phyloP scores from a whole-genome alignment of 1,140 invertebrate genomes.

The Dendrolimus punctatus region DNA sequence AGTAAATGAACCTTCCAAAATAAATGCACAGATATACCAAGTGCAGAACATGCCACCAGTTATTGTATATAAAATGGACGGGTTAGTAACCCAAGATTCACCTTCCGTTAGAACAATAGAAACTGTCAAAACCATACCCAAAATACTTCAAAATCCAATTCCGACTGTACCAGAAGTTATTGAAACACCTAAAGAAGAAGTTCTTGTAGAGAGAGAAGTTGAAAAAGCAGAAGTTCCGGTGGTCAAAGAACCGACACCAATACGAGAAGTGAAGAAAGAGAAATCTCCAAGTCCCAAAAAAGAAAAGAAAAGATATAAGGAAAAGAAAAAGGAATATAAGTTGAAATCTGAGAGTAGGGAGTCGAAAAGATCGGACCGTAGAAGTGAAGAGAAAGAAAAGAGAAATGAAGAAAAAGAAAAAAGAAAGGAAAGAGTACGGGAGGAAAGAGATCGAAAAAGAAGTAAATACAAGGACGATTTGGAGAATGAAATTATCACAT shows the following conservation, averaged over 20 bases:
- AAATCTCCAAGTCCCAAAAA: constrained; percentile 15
- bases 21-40: constrained; percentile 17
- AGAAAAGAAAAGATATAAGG: constrained; percentile 38
- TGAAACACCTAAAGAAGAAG: constrained; percentile 11
- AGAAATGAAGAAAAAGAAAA: constrained; percentile 22
- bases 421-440: constrained; percentile 20
- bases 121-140: constrained; percentile 15
- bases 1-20: constrained; percentile 21
- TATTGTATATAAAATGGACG: constrained; percentile 54
- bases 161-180: constrained; percentile 21
- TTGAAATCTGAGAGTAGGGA: constrained; percentile 43
- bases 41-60: constrained; percentile 34
- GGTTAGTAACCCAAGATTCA: constrained; percentile 22
- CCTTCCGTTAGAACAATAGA: constrained; percentile 32
- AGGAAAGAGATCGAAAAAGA: too few relatives aligned
- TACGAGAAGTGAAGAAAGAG: constrained; percentile 6
- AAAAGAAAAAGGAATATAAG: constrained; percentile 37
- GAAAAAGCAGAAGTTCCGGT: constrained; percentile 15
- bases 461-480: constrained; percentile 7
- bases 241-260: constrained; percentile 10
- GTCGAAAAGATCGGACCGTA: constrained; percentile 19
- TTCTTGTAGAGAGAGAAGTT: neutral
- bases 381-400: constrained; percentile 28
- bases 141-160: constrained; percentile 4
- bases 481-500: constrained; percentile 50